Conservation (phyloP, 2,888 invertebrate genomes). For the Xanthia togata region DNA sequence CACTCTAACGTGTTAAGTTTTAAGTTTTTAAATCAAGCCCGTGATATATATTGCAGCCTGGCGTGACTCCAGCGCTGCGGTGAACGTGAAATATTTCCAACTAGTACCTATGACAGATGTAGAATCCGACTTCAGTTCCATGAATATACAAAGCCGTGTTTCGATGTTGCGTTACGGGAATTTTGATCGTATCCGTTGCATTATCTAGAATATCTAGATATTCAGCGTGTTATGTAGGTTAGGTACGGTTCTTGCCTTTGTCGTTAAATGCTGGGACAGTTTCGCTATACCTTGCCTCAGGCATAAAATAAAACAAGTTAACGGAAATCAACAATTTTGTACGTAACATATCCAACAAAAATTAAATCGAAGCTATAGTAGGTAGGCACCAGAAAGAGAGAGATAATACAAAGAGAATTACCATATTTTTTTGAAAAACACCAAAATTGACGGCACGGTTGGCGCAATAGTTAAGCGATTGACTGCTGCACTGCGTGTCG, state of each 20-base stretch:
- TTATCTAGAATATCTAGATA: not conserved
- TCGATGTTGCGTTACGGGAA: constrained; percentile 11
- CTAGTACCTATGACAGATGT: constrained; percentile 16
- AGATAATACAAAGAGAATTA: not conserved
- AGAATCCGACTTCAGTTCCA: constrained; percentile 22
- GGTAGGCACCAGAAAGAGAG: not conserved
- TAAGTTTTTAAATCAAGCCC: not conserved
- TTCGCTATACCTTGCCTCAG: no score
- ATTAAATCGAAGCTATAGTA: not conserved
- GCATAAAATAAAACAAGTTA: not conserved
- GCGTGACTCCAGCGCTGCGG: not conserved
- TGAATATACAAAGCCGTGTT: constrained; percentile 5
- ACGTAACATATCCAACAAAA: not conserved
- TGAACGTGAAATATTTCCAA: constrained; percentile 33
- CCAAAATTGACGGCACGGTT: no score
- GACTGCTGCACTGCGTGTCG: no score
- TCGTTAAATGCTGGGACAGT: not conserved
- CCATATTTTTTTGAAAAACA: no score
- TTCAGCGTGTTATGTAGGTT: not conserved
- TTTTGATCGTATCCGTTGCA: constrained; percentile 10
- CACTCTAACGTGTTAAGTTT: no score
- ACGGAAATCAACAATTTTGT: not conserved
- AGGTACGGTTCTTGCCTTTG: not conserved
- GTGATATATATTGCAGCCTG: constrained; percentile 33
- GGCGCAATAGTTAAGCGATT: no score